These are phyloP conservation scores for Eutrigla gurnardus DNA, from an alignment of 2,797 vertebrate genomes.

Conservation along the genomic window DNA sequence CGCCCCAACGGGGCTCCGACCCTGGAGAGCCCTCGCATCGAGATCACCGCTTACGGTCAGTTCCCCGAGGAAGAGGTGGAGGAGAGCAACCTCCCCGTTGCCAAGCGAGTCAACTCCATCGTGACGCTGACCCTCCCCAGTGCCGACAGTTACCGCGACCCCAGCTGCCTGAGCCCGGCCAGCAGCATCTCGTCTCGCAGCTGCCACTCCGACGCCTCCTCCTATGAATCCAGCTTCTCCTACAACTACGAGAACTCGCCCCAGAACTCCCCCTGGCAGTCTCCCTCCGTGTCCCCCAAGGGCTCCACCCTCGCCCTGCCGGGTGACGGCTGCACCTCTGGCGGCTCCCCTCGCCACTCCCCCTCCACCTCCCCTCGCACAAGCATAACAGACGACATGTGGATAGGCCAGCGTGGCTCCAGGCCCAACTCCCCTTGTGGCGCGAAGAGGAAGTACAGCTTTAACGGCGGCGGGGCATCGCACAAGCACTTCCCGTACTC, in stretches of 20 bases:
- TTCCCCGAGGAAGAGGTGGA: constrained; percentile 90
- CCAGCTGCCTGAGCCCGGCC: constrained; percentile 94
- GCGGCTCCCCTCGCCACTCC: constrained; percentile 89
- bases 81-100: constrained; percentile 82
- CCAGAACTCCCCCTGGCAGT: constrained; percentile 97
- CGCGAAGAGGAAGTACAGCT: constrained; percentile 94
- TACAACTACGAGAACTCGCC: constrained; percentile 93
- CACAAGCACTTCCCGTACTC: constrained; percentile 88
- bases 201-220: constrained; percentile 95
- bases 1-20: constrained; percentile 90
- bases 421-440: constrained; percentile 91
- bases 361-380: constrained; percentile 90
- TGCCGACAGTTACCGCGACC: constrained; percentile 93
- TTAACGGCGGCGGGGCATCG: constrained; percentile 81
- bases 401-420: constrained; percentile 86
- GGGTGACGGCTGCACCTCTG: constrained; percentile 83
- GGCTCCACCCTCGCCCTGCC: constrained; percentile 86
- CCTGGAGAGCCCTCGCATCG: constrained; percentile 95
- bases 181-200: constrained; percentile 97
- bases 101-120: constrained; percentile 88
- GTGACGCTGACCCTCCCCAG: constrained; percentile 92
- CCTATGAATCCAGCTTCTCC: constrained; percentile 94
- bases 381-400: constrained; percentile 90
- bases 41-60: constrained; percentile 95
- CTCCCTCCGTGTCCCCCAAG: constrained; percentile 94